Percentiles rank a stretch among this genome's conserved stretches.
Conservation (phyloP, 2,888 invertebrate species). For the Marronus borbonicus region DNA sequence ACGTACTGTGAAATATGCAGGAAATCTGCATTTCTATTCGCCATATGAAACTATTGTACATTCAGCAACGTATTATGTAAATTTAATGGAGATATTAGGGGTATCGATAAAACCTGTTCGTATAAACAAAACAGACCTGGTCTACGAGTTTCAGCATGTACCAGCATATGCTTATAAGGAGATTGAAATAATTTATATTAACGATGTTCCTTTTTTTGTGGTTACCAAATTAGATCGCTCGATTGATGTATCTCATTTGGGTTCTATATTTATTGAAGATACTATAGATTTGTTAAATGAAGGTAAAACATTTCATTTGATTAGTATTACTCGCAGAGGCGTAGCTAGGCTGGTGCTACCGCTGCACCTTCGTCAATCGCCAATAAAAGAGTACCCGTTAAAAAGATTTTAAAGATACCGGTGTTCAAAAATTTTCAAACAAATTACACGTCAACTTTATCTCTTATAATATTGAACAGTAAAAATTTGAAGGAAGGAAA, state of each 20-base stretch:
- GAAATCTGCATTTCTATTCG: slow-evolving; percentile 58
- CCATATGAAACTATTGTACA: slow-evolving; percentile 55
- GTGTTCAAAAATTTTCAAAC: no score
- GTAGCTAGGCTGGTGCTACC: no score
- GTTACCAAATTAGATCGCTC: slow-evolving; percentile 56
- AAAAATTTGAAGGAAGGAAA: no score
- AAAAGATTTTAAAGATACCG: no score
- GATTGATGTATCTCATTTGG: slow-evolving; percentile 61
- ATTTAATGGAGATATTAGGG: slow-evolving; percentile 31
- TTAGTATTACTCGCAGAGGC: no score
- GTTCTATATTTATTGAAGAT: slow-evolving; percentile 58
- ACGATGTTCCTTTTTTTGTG: slow-evolving; percentile 54
- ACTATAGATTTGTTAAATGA: slow-evolving; percentile 56
- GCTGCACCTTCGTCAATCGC: no score
- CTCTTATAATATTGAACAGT: no score
- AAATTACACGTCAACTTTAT: no score
- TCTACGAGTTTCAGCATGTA: slow-evolving; percentile 40
- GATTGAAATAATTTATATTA: slow-evolving; percentile 53
- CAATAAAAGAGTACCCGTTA: no score
- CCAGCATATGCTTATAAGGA: slow-evolving; percentile 40
- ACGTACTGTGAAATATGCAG: slow-evolving; percentile 50
- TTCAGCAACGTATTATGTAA: slow-evolving; percentile 47
- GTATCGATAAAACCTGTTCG: background rate
- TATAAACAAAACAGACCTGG: slow-evolving; percentile 24
- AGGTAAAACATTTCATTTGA: slow-evolving; percentile 29